Base-by-base conservation (phyloP, 2,113 vertebrate genomes). In the Mionectes macconnelli region DNA sequence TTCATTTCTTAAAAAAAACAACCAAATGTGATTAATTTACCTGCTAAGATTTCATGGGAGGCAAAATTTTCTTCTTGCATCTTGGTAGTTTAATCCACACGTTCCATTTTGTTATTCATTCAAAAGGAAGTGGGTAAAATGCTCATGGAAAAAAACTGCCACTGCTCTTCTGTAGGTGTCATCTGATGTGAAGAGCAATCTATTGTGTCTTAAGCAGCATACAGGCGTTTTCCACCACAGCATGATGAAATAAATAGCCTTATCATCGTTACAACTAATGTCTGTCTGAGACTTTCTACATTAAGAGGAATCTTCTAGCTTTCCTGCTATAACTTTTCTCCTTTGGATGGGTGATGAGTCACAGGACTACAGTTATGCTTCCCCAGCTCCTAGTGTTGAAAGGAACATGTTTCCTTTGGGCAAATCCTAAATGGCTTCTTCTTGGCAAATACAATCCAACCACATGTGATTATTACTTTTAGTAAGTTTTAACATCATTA, bases 401-500 rank as follows among this genome's bases (percentile, higher is more conserved):
- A 77, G 33, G 35, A 70, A 17, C 33, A 8, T 67, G 42, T 88
- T 94, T 90, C 80, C 70, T 95, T 91, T 79, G 49, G 62, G 35
- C 70, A 94, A 72, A 91, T 74, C 27, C 40, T 66, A 76, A 96
- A 87, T 91, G 64, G 16, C n/a, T 90, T 95, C 94, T 89, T 87
- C 64, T 72, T 96, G 91, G 86, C 57, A 81, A 81, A 87, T 93
- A 47, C 64, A 63, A 45, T 73, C 70, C 40, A 90, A 67, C 70
- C 40, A 0, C 80, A 94, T 86, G 39, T 73, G 74, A 73, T 95
- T 57, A 86, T 93, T 92, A 67, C 62, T 90, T 92, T 95, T 75
- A 76, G 70, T 92, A 76, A 93, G 33, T 95, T 40, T 84, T 69
- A 94, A 88, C 64, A 59, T 88, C 78, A 95, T 90, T 91, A 77